Base-by-base conservation (phyloP, 2,888 invertebrate species). In the Xestia sexstrigata region DNA sequence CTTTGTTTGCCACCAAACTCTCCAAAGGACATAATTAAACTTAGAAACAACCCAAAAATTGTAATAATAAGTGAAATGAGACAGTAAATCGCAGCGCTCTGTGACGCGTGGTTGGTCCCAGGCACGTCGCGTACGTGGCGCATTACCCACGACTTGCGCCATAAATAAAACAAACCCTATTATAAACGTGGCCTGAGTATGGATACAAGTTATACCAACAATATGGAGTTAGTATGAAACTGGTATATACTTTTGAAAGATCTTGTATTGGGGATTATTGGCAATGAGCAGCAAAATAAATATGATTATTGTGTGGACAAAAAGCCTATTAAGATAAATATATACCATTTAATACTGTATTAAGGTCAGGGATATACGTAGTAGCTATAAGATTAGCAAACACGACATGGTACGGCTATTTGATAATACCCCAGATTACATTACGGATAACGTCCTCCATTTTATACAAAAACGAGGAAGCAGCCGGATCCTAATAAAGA, bases 131-230 rank as follows among this genome's bases (percentile, higher is more conserved):
- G 15, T 66, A 76, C 78, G 85, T 60, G 86, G 69, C 86, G 72
- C 74, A 69, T 65, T 72, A 77, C 81, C 70, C 85, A 72, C 78
- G 84, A 74, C 81, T 80, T 67, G 81, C 65, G 83, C 62, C 80
- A 89, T 86, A 83, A 87, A 88, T 88, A 88, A 84, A 88, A 86
- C 87, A 86, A 84, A 80, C 78, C 79, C 76, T 74, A 82, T 87
- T 87, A 84, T 79, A 84, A 83, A 83, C 81, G 79, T 74, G 76
- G 74, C 45, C 73, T 60, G 58, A 55, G 55, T 69, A 58, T 68
- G 67, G 67, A 81, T 84, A 86, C 86, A 85, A 83, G 73, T 74
- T 73, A 81, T 80, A 83, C 75, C 62, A 49, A 67, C 62, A 72
- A 74, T 78, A 82, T 74, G 73, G 60, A 83, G 26, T 62, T 66